A percentile compares a stretch with the other conserved stretches of the same genome.
Conservation (phyloP, 2,113 vertebrate species). For the Mellivora capensis region DNA sequence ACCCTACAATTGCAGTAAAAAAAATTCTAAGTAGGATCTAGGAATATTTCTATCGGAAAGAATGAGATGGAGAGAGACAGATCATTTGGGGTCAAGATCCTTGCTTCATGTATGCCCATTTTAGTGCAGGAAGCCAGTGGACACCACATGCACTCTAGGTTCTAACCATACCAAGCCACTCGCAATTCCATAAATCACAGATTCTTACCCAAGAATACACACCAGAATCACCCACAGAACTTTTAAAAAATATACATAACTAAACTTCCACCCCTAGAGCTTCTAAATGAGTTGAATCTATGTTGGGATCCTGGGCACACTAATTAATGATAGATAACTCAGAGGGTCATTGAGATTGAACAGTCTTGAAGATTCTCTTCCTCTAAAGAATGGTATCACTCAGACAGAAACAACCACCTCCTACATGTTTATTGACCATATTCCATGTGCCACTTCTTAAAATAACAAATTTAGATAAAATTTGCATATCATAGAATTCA, state of each 20-base stretch:
- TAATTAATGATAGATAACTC: not conserved
- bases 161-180: not conserved
- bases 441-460: not conserved
- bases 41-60: conserved; percentile 14
- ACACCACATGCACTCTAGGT: not conserved
- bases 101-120: not conserved
- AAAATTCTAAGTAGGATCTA: not conserved
- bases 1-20: not conserved
- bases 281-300: not conserved
- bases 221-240: not conserved
- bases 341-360: not conserved
- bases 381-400: not conserved
- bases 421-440: conserved; percentile 29
- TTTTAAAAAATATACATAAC: conserved; percentile 22
- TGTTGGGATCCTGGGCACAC: not conserved
- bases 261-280: not conserved
- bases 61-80: not conserved
- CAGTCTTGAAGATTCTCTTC: not conserved
- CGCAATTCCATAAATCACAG: conserved; percentile 16
- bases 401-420: not conserved
- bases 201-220: not conserved
- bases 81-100: not conserved
- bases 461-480: conserved; percentile 9
- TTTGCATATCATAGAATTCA: not conserved
- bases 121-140: not conserved